Evolutionary conservation across 2,113 vertebrate species (phyloP), one percentile per base, ranked within the genome.

Genomic region (Engystomops pustulosus): DNA sequence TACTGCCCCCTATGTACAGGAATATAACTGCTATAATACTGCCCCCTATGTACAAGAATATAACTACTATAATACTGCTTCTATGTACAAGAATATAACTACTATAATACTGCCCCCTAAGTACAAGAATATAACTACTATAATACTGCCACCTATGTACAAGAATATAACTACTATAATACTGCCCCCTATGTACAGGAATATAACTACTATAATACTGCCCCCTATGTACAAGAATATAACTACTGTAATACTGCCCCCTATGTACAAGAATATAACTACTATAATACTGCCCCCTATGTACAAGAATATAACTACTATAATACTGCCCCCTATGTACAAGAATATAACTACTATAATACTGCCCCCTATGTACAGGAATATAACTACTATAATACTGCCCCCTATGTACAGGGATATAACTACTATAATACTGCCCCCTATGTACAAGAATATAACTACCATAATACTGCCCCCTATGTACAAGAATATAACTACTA

Each of bases 81-180:
- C 55, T 60, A 60, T 27, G 11, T 60, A 25, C 55, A 60, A 60
- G 25, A 60, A 60, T 60, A 60, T 60, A 60, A 60, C 55, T 60
- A 60, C 23, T 60, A 60, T 27, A 53, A 60, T 60, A 60, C 55
- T 60, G 23, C 55, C 38, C 14, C 55, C 55, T 27, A 60, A 27
- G 11, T 60, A 60, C 23, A 60, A 60, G 55, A 60, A 60, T 60
- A 27, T n/a, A 60, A 60, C 55, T 60, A 60, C 55, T 27, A 60
- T 60, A 60, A 60, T 60, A 60, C 55, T 60, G 23, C 53, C 23
- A 1, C 55, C 23, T 60, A 60, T 60, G 3, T 60, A 60, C 55
- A 60, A 60, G 55, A 27, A 60, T 60, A 60, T 60, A 60, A 60
- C 55, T 60, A 60, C 55, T 60, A 60, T 60, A 60, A 60, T 60